These are phyloP conservation scores for Dioctria linearis DNA, from an alignment of 2,888 invertebrate genomes.

Conservation along the genomic window DNA sequence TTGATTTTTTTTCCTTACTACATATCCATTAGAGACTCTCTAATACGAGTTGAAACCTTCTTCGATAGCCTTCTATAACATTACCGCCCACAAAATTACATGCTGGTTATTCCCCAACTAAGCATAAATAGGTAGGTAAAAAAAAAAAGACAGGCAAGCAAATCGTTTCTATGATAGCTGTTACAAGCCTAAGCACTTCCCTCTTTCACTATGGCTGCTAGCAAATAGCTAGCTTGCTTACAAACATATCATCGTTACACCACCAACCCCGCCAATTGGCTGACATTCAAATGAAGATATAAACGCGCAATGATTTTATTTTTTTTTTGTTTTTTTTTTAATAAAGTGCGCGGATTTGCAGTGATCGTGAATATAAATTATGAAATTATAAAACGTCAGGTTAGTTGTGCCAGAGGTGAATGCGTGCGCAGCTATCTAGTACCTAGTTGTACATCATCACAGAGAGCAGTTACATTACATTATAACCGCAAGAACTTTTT, in stretches of 20 bases:
- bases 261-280: background rate
- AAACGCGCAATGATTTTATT: slow-evolving; percentile 9
- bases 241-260: no score
- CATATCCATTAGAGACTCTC: no score
- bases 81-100: slow-evolving; percentile 25
- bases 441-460: background rate
- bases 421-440: background rate
- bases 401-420: slow-evolving; percentile 19
- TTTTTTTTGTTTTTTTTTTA: no score
- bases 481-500: background rate
- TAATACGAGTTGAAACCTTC: no score
- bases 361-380: slow-evolving; percentile 35
- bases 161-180: no score
- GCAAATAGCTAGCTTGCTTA: background rate
- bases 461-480: background rate
- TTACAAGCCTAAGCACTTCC: slow-evolving; percentile 12
- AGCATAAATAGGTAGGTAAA: no score
- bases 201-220: slow-evolving; percentile 31
- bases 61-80: background rate
- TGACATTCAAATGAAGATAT: slow-evolving; percentile 45
- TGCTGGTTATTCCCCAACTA: no score
- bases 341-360: slow-evolving; percentile 12
- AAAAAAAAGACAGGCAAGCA: no score
- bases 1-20: no score
- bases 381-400: slow-evolving; percentile 12